Evolutionary conservation across 2,888 invertebrate genomes (phyloP), one percentile per base, ranked within the genome.

Genomic region (Listrodromus nycthemerus): DNA sequence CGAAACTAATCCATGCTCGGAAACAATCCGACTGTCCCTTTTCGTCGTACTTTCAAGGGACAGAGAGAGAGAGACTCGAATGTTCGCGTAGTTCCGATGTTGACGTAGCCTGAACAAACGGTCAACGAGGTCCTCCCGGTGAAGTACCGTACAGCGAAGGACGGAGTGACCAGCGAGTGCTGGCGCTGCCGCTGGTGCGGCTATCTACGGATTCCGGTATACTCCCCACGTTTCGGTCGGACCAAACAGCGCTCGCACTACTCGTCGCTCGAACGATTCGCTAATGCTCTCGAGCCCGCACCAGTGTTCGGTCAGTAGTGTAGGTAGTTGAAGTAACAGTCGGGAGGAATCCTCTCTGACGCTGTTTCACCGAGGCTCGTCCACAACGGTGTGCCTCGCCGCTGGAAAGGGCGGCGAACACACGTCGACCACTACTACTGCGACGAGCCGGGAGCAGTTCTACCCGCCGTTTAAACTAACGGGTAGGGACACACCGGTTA

Each of bases 151-250:
- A 30, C 19, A 73, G 41, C 6, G 45, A 41, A 55, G 52, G 55
- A 52, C 76, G 58, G 70, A 21, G 45, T 65, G 50, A 58, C 66
- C 19, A 7, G 55, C 55, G 70, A 65, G 41, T 13, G 41, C 41
- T 13, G 27, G 16, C 21, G 55, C 55, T 55, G 24, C 24, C 16
- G 37, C 45, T 74, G 37, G 69, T 21, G 37, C 55, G 61, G 71
- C 66, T 73, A 80, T 76, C 83, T 61, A 65, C 67, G 71, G 67
- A 83, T 83, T 83, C 76, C 71, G 67, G 76, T 83, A 80, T 76
- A 71, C 76, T 61, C 58, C 61, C 80, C 70, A 80, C 83, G 80
- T 83, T 83, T 67, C 75, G 58, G 52, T 27, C 55, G 48, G 66
- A 78, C 76, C 80, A 83, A 83, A 83, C 76, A 75, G 69, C 70